Evolutionary conservation across 2,113 vertebrate genomes (phyloP).

Genomic region (Nothocercus julius): DNA sequence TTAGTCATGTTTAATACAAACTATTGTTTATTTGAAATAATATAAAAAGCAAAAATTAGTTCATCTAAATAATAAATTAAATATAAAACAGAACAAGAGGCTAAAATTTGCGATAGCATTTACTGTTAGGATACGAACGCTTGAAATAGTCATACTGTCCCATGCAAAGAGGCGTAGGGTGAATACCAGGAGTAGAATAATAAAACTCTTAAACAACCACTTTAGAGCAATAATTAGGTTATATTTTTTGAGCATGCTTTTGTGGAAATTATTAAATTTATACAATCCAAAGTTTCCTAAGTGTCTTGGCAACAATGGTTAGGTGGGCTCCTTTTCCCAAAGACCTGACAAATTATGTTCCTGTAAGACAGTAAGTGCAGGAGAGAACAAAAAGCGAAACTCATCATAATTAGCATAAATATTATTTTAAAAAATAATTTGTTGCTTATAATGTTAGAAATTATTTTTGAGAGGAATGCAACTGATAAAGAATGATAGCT

Average conservation of each 20-base stretch:
- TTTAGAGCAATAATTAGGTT: background rate
- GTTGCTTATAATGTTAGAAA: background rate
- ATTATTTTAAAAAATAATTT: background rate
- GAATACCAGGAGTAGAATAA: background rate
- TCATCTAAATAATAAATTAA: background rate
- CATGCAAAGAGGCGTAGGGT: background rate
- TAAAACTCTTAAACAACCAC: background rate
- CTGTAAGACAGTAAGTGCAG: conserved; percentile 20
- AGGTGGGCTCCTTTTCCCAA: conserved; percentile 9
- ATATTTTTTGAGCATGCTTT: conserved; percentile 1
- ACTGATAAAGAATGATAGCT: background rate
- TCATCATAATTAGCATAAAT: background rate
- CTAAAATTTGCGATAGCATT: background rate
- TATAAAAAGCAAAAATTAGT: background rate
- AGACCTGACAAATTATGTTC: conserved; percentile 36
- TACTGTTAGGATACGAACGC: background rate
- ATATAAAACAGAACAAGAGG: background rate
- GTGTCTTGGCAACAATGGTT: conserved; percentile 18
- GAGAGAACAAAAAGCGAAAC: conserved; percentile 35
- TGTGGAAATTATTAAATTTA: background rate
- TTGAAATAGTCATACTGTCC: background rate
- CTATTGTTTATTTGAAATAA: background rate
- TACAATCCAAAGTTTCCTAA: conserved; percentile 38
- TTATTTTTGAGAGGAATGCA: background rate
- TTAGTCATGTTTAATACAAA: background rate